Evolutionary conservation across 2,113 vertebrate species (phyloP).

Genomic region (Microcebus lehilahytsara): DNA sequence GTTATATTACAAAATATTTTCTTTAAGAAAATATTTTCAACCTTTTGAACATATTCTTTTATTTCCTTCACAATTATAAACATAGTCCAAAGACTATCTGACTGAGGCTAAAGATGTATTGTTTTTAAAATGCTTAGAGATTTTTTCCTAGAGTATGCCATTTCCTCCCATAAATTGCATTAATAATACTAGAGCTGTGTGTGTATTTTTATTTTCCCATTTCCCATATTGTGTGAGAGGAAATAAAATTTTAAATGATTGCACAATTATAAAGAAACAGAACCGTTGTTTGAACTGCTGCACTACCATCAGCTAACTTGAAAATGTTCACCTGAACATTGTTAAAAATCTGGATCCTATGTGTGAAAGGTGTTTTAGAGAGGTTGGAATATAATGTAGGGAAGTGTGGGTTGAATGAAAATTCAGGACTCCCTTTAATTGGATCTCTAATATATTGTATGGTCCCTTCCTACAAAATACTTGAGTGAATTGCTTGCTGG

Average conservation of each 20-base stretch:
- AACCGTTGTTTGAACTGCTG: conserved; percentile 14
- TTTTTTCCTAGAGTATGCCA: neutral
- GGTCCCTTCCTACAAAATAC: neutral
- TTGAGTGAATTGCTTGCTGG: neutral
- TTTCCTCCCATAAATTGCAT: neutral
- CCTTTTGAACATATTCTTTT: conserved; percentile 28
- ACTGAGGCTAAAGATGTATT: neutral
- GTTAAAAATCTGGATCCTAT: neutral
- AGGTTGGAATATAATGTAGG: neutral
- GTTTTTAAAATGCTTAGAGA: neutral
- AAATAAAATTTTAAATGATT: conserved; percentile 22
- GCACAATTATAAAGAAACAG: neutral
- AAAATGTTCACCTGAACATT: neutral
- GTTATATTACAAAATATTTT: conserved; percentile 35
- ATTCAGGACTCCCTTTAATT: neutral
- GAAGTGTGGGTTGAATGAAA: neutral
- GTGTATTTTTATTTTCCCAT: conserved; percentile 36
- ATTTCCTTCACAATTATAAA: conserved; percentile 38
- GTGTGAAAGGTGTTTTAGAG: neutral
- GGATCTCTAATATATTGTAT: neutral
- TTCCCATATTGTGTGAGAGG: neutral
- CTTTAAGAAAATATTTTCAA: conserved; percentile 44
- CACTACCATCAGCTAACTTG: neutral
- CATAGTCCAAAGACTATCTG: neutral
- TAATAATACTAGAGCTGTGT: neutral